Percentiles rank a stretch among this genome's conserved stretches.
phyloP scores from a whole-genome alignment of 2,888 invertebrate genomes.

The Herminia tarsipennalis region DNA sequence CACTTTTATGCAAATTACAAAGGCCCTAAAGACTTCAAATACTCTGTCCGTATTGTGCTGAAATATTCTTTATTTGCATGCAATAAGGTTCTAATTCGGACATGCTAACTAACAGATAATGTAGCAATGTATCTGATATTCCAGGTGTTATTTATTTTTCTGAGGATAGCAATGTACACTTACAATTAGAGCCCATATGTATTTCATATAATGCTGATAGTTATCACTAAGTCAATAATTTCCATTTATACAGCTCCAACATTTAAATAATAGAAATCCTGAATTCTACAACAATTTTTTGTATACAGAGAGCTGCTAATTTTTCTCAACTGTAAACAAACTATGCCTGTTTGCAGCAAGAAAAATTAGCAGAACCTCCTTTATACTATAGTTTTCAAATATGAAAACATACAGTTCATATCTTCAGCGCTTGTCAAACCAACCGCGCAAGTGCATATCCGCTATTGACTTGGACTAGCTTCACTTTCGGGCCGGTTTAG shows the following conservation, averaged over 20 bases:
- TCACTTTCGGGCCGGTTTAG: slow-evolving; percentile 68
- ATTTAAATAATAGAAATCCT: slow-evolving; percentile 43
- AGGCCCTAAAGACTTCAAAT: slow-evolving; percentile 16
- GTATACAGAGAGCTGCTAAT: slow-evolving; percentile 23
- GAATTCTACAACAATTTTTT: slow-evolving; percentile 44
- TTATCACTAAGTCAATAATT: slow-evolving; percentile 42
- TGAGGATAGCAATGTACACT: slow-evolving; percentile 50
- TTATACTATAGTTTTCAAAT: slow-evolving; percentile 74
- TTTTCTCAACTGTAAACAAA: slow-evolving; percentile 38
- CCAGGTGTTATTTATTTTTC: slow-evolving; percentile 20
- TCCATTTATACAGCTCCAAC: slow-evolving; percentile 45
- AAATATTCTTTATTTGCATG: slow-evolving; percentile 14
- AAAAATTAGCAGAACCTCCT: slow-evolving; percentile 47
- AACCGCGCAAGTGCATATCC: slow-evolving; percentile 66
- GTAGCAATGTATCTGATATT: slow-evolving; percentile 23
- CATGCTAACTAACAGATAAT: slow-evolving; percentile 14
- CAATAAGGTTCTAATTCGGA: slow-evolving; percentile 21
- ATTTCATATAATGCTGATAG: slow-evolving; percentile 27
- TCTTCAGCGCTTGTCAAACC: slow-evolving; percentile 55
- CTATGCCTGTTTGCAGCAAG: slow-evolving; percentile 33
- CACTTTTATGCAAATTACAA: slow-evolving; percentile 20
- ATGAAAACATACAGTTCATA: slow-evolving; percentile 77
- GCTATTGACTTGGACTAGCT: slow-evolving; percentile 76
- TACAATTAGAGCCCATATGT: slow-evolving; percentile 35
- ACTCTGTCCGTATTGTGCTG: slow-evolving; percentile 12